Conservation (phyloP, 2,113 vertebrate species). For the Elaphurus davidianus region DNA sequence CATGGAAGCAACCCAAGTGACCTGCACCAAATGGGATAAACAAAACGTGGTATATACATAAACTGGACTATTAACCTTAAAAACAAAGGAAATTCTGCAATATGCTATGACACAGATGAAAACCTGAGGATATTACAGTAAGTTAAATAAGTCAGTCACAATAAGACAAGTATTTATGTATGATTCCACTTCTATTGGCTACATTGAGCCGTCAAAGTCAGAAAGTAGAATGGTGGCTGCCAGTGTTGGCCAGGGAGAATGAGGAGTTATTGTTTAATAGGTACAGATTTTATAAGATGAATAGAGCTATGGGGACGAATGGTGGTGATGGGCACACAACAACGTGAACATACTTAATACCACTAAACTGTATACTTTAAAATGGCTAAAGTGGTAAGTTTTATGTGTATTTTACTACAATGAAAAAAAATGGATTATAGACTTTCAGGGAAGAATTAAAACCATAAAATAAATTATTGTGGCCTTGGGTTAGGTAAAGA, state of each 20-base stretch:
- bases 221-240: background rate
- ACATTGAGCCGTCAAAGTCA: background rate
- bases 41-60: background rate
- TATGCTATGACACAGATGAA: background rate
- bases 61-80: background rate
- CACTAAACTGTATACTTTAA: background rate
- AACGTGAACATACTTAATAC: background rate
- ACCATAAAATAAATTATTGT: background rate
- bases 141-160: background rate
- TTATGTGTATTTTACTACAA: background rate
- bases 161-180: background rate
- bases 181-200: background rate
- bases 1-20: background rate
- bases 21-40: background rate
- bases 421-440: background rate
- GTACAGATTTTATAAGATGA: background rate
- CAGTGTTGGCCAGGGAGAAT: background rate
- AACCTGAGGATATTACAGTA: background rate
- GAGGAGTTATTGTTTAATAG: background rate
- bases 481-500: background rate
- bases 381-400: background rate
- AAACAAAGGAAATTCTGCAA: background rate
- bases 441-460: background rate
- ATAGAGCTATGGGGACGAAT: background rate
- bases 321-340: background rate